Percentiles rank a stretch among this genome's conserved stretches.
Evolutionary conservation across 2,888 invertebrate species (phyloP).

Genomic region (Argynnis bischoffii): DNA sequence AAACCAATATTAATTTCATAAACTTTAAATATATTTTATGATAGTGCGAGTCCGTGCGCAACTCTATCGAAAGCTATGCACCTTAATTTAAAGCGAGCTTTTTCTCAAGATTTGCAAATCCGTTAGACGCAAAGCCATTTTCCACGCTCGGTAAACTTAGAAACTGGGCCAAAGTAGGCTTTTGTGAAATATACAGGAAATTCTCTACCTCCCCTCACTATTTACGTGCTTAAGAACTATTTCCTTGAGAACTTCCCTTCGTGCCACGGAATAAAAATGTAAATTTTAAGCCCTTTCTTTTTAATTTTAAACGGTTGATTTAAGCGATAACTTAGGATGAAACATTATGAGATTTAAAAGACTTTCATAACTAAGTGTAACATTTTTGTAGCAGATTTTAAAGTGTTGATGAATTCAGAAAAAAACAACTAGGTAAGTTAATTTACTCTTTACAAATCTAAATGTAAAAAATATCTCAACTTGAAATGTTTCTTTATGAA

Average conservation of each 20-base stretch:
- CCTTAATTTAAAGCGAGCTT: slow-evolving; percentile 40
- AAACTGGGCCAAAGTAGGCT: slow-evolving; percentile 79
- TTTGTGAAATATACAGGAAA: slow-evolving; percentile 70
- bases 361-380: background rate
- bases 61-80: slow-evolving; percentile 28
- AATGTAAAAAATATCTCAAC: too few relatives aligned
- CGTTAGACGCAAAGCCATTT: slow-evolving; percentile 70
- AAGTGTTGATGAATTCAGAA: too few relatives aligned
- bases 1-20: slow-evolving; percentile 2
- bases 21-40: slow-evolving; percentile 16
- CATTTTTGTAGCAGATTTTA: too few relatives aligned
- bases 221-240: slow-evolving; percentile 76
- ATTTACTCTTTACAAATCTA: too few relatives aligned
- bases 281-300: slow-evolving; percentile 52
- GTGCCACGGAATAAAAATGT: slow-evolving; percentile 64
- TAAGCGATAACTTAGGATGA: slow-evolving; percentile 26
- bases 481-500: too few relatives aligned
- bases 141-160: slow-evolving; percentile 75
- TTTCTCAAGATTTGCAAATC: slow-evolving; percentile 68
- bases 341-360: background rate
- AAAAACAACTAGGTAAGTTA: too few relatives aligned
- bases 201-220: slow-evolving; percentile 60
- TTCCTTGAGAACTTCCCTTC: slow-evolving; percentile 57
- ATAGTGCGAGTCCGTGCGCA: slow-evolving; percentile 1
- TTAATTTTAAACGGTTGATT: slow-evolving; percentile 40